phyloP scores from a whole-genome alignment of 1,140 invertebrate species.

The Sipha flava region DNA sequence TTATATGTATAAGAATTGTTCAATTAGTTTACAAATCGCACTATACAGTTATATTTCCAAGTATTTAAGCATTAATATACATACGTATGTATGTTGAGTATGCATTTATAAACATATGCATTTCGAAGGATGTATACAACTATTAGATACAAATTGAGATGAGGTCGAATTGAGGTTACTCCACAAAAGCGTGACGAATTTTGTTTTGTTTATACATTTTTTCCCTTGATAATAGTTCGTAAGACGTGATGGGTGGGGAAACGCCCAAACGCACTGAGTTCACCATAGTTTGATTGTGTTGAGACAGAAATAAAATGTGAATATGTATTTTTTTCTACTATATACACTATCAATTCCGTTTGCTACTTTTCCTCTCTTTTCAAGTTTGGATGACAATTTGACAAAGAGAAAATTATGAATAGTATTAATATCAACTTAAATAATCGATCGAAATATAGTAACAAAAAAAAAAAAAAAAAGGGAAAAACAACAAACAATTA shows the following conservation, averaged over 20 bases:
- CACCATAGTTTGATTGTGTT: neutral
- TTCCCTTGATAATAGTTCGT: neutral
- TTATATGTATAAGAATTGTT: too few species aligned
- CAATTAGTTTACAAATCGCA: neutral
- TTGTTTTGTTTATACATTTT: neutral
- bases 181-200: neutral
- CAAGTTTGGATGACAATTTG: neutral
- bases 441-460: neutral
- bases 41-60: too few species aligned
- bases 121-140: neutral
- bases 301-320: neutral
- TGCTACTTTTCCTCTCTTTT: neutral
- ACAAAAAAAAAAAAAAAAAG: neutral
- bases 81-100: neutral
- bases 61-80: too few species aligned
- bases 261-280: neutral
- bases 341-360: constrained; percentile 19
- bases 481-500: neutral
- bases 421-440: neutral
- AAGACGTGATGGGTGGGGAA: neutral
- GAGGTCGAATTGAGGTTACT: neutral
- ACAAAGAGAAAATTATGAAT: neutral
- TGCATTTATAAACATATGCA: neutral
- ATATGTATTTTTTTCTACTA: neutral
- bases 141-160: neutral